phyloP scores from a whole-genome alignment of 2,113 vertebrate genomes.

The Dascyllus trimaculatus region DNA sequence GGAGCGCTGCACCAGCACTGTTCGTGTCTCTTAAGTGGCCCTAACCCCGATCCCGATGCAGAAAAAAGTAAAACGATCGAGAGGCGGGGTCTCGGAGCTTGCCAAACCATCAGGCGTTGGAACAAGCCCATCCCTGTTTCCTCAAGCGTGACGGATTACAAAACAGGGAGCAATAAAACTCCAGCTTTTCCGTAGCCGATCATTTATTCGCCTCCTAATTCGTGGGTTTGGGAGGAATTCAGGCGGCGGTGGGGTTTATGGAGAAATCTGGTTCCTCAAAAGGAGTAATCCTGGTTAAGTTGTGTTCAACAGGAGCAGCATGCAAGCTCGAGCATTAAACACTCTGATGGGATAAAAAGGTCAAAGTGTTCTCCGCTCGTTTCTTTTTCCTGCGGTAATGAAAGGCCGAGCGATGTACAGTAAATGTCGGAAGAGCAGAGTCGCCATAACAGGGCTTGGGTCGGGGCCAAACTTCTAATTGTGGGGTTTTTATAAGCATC shows the following conservation, averaged over 20 bases:
- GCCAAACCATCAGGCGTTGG: conserved; percentile 60
- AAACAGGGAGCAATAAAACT: conserved; percentile 53
- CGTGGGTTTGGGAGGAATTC: conserved; percentile 8
- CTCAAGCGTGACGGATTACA: conserved; percentile 64
- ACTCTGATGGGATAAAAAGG: conserved; percentile 17
- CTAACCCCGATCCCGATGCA: conserved; percentile 11
- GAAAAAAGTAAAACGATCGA: conserved; percentile 46
- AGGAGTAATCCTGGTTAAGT: conserved; percentile 32
- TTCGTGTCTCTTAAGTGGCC: conserved; percentile 18
- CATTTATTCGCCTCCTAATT: conserved; percentile 38
- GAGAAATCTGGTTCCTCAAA: conserved; percentile 25
- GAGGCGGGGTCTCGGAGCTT: conserved; percentile 36
- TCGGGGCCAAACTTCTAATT: conserved; percentile 42
- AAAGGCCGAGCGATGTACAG: conserved; percentile 51
- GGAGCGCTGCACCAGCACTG: conserved; percentile 15
- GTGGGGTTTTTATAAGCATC: conserved; percentile 36
- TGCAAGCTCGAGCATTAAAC: conserved; percentile 5
- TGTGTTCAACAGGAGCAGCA: conserved; percentile 16
- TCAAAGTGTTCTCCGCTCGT: background rate
- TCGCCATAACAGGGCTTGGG: conserved; percentile 4
- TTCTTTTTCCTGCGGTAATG: conserved; percentile 6
- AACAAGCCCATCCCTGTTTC: conserved; percentile 61
- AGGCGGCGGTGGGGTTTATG: conserved; percentile 5
- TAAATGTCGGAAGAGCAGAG: background rate
- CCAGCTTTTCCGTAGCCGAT: background rate